Percentiles rank a stretch among this genome's conserved stretches.
These are phyloP conservation scores for Syngnathus floridae DNA, from an alignment of 2,113 vertebrate species.

Conservation along the genomic window DNA sequence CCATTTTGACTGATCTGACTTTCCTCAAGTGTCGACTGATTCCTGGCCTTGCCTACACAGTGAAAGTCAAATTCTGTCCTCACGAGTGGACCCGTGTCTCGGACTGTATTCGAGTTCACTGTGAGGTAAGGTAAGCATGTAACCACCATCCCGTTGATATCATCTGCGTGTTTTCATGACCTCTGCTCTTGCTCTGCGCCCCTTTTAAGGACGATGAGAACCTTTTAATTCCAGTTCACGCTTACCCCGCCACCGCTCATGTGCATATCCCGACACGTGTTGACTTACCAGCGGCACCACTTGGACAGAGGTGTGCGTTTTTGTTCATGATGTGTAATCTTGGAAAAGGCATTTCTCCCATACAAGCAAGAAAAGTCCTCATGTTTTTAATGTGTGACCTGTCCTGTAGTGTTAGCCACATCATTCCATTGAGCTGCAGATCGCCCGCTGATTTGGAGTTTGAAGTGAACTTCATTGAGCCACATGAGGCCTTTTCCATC, in stretches of 20 bases:
- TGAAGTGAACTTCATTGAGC: slow-evolving; percentile 72
- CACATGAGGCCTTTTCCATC: slow-evolving; percentile 78
- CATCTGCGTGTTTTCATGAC: neutral
- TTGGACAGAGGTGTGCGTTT: slow-evolving; percentile 80
- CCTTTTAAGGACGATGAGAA: slow-evolving; percentile 80
- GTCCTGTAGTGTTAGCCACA: slow-evolving; percentile 56
- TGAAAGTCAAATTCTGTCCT: slow-evolving; percentile 80
- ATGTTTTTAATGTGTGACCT: neutral
- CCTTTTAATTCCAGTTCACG: slow-evolving; percentile 83
- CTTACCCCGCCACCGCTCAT: slow-evolving; percentile 81
- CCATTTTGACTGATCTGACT: slow-evolving; percentile 15
- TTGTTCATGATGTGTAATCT: neutral
- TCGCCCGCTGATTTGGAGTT: slow-evolving; percentile 91
- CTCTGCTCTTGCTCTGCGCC: neutral
- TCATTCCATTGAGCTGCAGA: slow-evolving; percentile 84
- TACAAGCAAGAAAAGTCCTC: neutral
- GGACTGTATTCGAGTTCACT: slow-evolving; percentile 86
- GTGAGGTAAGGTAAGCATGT: slow-evolving; percentile 80
- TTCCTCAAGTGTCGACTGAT: slow-evolving; percentile 75
- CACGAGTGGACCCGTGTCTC: slow-evolving; percentile 91
- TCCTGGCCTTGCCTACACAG: slow-evolving; percentile 78
- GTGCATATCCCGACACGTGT: slow-evolving; percentile 82
- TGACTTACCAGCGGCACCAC: slow-evolving; percentile 73
- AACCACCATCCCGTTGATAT: no score
- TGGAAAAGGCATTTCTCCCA: slow-evolving; percentile 16